Evolutionary conservation across 2,888 invertebrate species (phyloP).

Genomic region (Pheosia tremula): DNA sequence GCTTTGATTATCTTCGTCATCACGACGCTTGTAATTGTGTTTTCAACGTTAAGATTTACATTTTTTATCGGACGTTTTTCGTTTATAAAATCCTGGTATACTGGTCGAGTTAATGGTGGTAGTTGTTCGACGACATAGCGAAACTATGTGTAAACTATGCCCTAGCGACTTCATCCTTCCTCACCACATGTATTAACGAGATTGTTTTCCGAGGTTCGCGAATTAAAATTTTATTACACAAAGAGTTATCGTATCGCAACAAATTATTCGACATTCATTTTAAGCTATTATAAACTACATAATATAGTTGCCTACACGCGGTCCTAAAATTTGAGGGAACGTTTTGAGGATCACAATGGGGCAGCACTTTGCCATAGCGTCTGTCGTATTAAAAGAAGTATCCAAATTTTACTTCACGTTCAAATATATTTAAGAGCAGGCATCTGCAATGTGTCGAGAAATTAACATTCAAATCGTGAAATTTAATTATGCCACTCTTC

Average conservation of each 20-base stretch:
- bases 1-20: constrained; percentile 53
- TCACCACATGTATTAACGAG: constrained; percentile 33
- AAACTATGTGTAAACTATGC: constrained; percentile 63
- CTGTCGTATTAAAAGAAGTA: constrained; percentile 56
- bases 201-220: constrained; percentile 21
- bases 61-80: constrained; percentile 38
- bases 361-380: constrained; percentile 61
- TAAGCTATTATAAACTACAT: constrained; percentile 52
- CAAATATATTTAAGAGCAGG: constrained; percentile 49
- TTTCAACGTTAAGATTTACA: constrained; percentile 36
- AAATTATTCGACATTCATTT: constrained; percentile 58
- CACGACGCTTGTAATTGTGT: constrained; percentile 49
- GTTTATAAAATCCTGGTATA: constrained; percentile 40
- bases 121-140: constrained; percentile 51
- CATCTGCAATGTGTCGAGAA: constrained; percentile 27
- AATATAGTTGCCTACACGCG: constrained; percentile 65
- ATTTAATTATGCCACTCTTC: constrained; percentile 48
- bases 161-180: constrained; percentile 52
- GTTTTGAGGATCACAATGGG: constrained; percentile 54
- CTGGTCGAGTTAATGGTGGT: constrained; percentile 17
- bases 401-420: constrained; percentile 48
- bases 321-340: constrained; percentile 59
- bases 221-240: constrained; percentile 39
- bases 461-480: constrained; percentile 52
- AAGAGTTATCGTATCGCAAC: constrained; percentile 40